A percentile compares a stretch with the other conserved stretches of the same genome.
Evolutionary conservation across 2,888 invertebrate genomes (phyloP).

Genomic region (Ecdyonurus torrentis): DNA sequence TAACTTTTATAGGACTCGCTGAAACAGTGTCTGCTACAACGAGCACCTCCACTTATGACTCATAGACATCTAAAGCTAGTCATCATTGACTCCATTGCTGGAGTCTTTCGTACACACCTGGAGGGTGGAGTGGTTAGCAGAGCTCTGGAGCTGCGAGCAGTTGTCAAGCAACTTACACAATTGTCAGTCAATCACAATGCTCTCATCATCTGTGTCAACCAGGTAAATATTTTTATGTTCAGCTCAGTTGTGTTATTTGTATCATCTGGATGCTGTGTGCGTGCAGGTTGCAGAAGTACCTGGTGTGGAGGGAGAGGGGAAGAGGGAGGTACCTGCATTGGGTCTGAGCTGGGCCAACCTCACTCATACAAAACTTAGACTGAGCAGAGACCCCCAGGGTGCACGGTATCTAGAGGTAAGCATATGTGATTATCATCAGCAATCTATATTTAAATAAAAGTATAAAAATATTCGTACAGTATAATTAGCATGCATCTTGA

Average conservation of each 20-base stretch:
- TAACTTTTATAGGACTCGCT: constrained; percentile 33
- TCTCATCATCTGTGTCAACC: constrained; percentile 52
- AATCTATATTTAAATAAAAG: too few species aligned
- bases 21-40: constrained; percentile 32
- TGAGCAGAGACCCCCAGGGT: constrained; percentile 20
- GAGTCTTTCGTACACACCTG: constrained; percentile 34
- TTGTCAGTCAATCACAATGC: constrained; percentile 35
- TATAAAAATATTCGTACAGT: too few species aligned
- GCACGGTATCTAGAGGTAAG: background rate
- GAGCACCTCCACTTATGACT: constrained; percentile 35
- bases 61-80: constrained; percentile 39
- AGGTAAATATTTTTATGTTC: too few species aligned
- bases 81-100: constrained; percentile 58
- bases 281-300: background rate
- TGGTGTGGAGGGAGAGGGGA: constrained; percentile 6
- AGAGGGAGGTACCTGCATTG: constrained; percentile 34
- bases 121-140: background rate
- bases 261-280: background rate
- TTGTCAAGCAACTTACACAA: constrained; percentile 37
- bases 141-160: constrained; percentile 35
- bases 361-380: constrained; percentile 37
- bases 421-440: too few species aligned
- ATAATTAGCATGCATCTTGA: too few species aligned
- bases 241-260: background rate
- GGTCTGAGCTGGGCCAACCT: constrained; percentile 50